phyloP scores from a whole-genome alignment of 2,797 vertebrate species.

The Esox lucius region DNA sequence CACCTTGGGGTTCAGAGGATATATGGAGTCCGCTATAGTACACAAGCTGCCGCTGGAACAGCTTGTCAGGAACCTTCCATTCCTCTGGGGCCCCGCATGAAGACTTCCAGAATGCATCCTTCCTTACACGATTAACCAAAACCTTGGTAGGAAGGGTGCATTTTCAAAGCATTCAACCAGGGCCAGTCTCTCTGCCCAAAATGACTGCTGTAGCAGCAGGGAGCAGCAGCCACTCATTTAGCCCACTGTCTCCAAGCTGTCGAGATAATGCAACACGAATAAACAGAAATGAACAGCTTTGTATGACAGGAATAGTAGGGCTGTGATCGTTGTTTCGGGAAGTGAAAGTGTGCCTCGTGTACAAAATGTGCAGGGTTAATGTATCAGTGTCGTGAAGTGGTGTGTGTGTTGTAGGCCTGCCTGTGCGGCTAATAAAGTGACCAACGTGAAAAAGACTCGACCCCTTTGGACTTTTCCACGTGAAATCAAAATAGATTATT shows the following conservation, averaged over 20 bases:
- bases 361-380: neutral
- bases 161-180: neutral
- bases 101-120: neutral
- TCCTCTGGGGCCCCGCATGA: neutral
- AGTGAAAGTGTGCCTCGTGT: slow-evolving; percentile 7
- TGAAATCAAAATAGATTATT: too few species aligned
- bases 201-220: slow-evolving; percentile 20
- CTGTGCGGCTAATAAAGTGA: too few species aligned
- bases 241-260: slow-evolving; percentile 31
- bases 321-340: slow-evolving; percentile 48
- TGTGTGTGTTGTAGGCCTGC: neutral
- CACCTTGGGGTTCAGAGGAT: slow-evolving; percentile 19
- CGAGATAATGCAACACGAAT: slow-evolving; percentile 17
- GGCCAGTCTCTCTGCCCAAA: neutral
- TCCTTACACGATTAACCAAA: neutral
- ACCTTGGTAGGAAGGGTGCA: neutral
- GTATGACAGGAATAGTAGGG: slow-evolving; percentile 57
- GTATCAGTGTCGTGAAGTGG: neutral
- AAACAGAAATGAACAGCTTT: slow-evolving; percentile 36
- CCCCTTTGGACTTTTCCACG: too few species aligned
- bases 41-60: neutral
- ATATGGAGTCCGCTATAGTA: neutral
- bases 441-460: too few species aligned
- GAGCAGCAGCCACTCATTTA: slow-evolving; percentile 8
- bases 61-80: neutral